Percentiles rank a stretch among this genome's conserved stretches.
Evolutionary conservation across 2,113 vertebrate genomes (phyloP).

Genomic region (Spizaetus ornatus): DNA sequence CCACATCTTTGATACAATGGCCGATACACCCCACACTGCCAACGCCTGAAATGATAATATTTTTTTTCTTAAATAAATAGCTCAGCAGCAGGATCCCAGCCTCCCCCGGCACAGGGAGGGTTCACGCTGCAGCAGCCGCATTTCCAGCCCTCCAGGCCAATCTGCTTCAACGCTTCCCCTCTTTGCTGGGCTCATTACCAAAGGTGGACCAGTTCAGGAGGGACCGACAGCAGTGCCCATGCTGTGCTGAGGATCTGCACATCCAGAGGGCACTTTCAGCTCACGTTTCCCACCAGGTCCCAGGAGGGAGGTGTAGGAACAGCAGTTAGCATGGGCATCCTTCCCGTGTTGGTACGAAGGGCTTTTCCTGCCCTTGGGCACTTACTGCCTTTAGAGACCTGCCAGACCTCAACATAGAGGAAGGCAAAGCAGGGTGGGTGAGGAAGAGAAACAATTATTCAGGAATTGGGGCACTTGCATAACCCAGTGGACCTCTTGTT

Average conservation of each 20-base stretch:
- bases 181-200: background rate
- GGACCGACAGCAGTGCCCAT: rapidly evolving
- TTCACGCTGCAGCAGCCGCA: background rate
- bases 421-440: background rate
- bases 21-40: conserved; percentile 32
- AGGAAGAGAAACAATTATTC: background rate
- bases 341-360: rapidly evolving
- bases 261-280: background rate
- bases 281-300: background rate
- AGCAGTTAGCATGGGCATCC: background rate
- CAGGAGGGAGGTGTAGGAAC: background rate
- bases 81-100: conserved; percentile 5
- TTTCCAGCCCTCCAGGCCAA: conserved; percentile 38
- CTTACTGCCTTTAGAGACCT: background rate
- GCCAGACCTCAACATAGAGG: background rate
- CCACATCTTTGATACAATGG: conserved; percentile 64
- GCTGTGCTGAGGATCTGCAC: background rate
- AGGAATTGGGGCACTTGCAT: background rate
- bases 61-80: conserved; percentile 72
- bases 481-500: background rate
- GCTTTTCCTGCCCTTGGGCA: background rate
- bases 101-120: background rate
- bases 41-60: conserved; percentile 69
- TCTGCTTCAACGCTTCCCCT: background rate
- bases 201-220: background rate